phyloP scores from a whole-genome alignment of 2,113 vertebrate species.

The Furnarius figulus region DNA sequence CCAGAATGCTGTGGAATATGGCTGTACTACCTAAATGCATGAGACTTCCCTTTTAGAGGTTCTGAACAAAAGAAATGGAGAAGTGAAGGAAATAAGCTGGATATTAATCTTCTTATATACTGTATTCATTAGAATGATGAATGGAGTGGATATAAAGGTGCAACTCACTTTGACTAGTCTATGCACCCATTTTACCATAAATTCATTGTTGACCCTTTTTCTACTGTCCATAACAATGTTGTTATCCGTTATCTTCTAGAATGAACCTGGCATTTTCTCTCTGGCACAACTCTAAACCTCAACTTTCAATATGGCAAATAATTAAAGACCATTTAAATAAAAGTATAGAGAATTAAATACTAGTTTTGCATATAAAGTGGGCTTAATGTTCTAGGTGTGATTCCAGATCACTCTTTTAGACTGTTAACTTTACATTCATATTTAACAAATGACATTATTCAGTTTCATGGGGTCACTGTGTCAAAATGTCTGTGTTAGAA shows the following conservation, averaged over 20 bases:
- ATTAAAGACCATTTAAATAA: conserved; percentile 62
- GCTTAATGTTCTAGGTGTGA: conserved; percentile 56
- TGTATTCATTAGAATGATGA: not conserved
- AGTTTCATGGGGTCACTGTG: conserved; percentile 76
- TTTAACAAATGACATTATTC: conserved; percentile 76
- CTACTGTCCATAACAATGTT: not conserved
- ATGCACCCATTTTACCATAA: not conserved
- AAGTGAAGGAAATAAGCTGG: not conserved
- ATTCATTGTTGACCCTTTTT: not conserved
- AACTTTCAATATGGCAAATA: conserved; percentile 52
- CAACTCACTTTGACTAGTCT: not conserved
- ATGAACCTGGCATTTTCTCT: not conserved
- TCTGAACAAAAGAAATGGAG: not conserved
- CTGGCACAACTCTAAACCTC: conserved; percentile 11
- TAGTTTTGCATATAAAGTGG: conserved; percentile 64
- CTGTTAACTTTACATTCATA: conserved; percentile 67
- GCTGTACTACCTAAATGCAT: not conserved
- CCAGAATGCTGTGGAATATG: not conserved
- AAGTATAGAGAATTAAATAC: conserved; percentile 59
- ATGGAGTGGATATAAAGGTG: not conserved
- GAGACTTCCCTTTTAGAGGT: not conserved
- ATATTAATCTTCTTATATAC: not conserved
- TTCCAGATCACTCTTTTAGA: conserved; percentile 53
- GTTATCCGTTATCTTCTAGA: not conserved
- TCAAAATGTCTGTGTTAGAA: conserved; percentile 78